These are phyloP conservation scores for Squalus acanthias DNA, from an alignment of 2,797 vertebrate genomes.

Conservation along the genomic window DNA sequence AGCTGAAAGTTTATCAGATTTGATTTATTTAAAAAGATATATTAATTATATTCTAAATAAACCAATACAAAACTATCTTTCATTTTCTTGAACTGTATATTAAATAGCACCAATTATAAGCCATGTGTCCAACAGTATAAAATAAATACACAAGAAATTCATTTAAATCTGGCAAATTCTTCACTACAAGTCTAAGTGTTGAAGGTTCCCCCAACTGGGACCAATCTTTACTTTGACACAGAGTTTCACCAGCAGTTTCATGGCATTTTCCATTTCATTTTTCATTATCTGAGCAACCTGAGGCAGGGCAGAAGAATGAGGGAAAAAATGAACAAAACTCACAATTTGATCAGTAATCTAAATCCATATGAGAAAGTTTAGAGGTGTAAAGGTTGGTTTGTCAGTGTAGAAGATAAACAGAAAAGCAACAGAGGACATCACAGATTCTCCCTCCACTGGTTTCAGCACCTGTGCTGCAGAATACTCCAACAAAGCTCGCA, in stretches of 20 bases:
- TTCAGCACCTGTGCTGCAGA: not conserved
- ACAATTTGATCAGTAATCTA: not conserved
- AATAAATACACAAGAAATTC: not conserved
- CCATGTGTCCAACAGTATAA: not conserved
- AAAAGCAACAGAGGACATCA: not conserved
- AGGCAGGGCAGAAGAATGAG: not conserved
- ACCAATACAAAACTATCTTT: not conserved
- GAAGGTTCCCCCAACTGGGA: constrained; percentile 83
- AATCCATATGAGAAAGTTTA: not conserved
- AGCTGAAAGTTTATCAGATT: not conserved
- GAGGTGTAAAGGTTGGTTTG: not conserved
- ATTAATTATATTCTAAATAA: not conserved
- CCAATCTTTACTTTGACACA: constrained; percentile 83
- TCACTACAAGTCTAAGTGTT: constrained; percentile 74
- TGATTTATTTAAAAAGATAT: constrained; percentile 11
- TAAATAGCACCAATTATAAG: not conserved
- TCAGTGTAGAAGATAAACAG: not conserved
- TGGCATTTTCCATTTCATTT: constrained; percentile 83
- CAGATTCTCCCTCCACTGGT: not conserved
- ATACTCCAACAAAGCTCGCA: not conserved
- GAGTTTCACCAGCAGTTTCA: constrained; percentile 81
- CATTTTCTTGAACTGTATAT: not conserved
- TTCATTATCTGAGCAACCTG: constrained; percentile 93
- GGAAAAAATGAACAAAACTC: not conserved
- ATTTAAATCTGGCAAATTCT: not conserved